Conservation (phyloP, 2,113 vertebrate species). For the Piaya cayana region DNA sequence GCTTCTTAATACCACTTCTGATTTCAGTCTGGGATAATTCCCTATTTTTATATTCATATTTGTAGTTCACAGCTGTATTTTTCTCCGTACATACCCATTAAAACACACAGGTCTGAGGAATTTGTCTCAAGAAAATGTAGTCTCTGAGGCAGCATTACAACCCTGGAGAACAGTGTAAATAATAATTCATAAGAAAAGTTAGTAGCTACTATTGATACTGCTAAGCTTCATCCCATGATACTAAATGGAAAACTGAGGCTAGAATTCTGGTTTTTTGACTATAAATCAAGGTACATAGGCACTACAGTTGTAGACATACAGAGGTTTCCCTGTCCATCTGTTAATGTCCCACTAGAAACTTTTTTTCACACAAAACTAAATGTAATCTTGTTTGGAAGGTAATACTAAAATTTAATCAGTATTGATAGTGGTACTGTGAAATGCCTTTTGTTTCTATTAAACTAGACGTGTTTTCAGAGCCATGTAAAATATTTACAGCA, state of each 20-base stretch:
- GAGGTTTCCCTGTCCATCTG: neutral
- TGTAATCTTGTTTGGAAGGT: neutral
- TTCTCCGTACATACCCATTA: neutral
- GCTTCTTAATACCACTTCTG: neutral
- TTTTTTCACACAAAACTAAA: neutral
- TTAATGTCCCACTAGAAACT: neutral
- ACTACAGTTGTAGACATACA: neutral
- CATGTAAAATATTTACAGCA: constrained; percentile 1
- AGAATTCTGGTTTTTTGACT: neutral
- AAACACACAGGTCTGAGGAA: neutral
- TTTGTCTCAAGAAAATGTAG: neutral
- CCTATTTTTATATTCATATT: neutral
- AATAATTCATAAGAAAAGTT: constrained; percentile 1
- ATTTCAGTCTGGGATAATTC: neutral
- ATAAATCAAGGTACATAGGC: neutral
- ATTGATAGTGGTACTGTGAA: neutral
- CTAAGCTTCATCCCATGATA: neutral
- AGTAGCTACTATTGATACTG: neutral
- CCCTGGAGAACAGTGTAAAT: neutral
- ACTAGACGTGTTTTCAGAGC: neutral
- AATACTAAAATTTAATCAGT: neutral
- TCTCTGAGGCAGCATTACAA: neutral
- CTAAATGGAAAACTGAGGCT: neutral
- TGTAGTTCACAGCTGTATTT: neutral
- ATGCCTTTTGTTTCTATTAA: neutral